These are phyloP conservation scores for Thripadectes ignobilis DNA, from an alignment of 2,797 vertebrate species.

Conservation along the genomic window DNA sequence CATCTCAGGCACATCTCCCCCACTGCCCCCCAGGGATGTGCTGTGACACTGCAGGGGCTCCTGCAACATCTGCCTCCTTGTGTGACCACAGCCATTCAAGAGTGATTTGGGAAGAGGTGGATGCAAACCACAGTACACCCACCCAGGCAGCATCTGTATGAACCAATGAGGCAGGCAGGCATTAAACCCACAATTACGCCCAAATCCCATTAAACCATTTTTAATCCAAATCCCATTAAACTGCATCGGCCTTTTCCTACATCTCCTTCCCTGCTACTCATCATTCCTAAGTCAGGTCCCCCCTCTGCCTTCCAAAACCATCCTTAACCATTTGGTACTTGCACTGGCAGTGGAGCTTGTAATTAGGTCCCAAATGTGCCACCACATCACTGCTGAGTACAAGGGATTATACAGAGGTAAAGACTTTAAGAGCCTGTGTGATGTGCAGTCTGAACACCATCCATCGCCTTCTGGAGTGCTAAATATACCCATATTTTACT, in stretches of 20 bases:
- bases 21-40: too few relatives aligned
- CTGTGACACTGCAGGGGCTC: not conserved
- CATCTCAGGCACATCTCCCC: not conserved
- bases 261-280: not conserved
- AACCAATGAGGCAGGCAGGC: not conserved
- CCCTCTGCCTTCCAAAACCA: not conserved
- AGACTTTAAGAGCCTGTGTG: not conserved
- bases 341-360: not conserved
- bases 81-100: not conserved
- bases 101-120: not conserved
- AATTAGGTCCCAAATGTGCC: not conserved
- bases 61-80: rapidly evolving
- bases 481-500: slow-evolving; percentile 44
- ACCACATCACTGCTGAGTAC: not conserved
- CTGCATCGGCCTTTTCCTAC: not conserved
- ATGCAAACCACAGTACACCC: not conserved
- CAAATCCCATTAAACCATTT: slow-evolving; percentile 7
- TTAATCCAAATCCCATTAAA: not conserved
- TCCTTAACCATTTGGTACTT: not conserved
- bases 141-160: not conserved
- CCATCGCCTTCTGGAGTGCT: not conserved
- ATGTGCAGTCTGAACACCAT: not conserved
- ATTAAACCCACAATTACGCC: not conserved
- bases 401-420: not conserved
- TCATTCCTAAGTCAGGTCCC: not conserved